A percentile compares a stretch with the other conserved stretches of the same genome.
phyloP scores from a whole-genome alignment of 2,113 vertebrate species.

The Lasiurus borealis region DNA sequence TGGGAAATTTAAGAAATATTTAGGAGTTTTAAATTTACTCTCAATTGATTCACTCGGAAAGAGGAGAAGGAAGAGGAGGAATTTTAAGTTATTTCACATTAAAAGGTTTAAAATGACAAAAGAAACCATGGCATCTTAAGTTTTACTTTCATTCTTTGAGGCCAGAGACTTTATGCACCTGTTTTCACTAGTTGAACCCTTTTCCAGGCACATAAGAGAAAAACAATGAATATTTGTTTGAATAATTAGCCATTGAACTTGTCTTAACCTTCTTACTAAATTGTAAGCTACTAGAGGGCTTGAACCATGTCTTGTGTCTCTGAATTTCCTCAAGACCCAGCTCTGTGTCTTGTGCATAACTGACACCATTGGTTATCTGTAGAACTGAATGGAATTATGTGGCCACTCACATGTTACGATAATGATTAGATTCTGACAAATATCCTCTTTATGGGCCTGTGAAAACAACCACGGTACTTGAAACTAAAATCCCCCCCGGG shows the following conservation, averaged over 20 bases:
- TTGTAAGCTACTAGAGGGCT: conserved; percentile 69
- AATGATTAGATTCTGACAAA: conserved; percentile 58
- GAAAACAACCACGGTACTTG: conserved; percentile 61
- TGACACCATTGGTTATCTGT: conserved; percentile 53
- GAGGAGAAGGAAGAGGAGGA: background rate
- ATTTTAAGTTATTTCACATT: conserved; percentile 50
- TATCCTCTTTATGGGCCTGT: conserved; percentile 48
- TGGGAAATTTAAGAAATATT: conserved; percentile 5
- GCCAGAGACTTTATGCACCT: background rate
- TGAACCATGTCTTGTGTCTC: background rate
- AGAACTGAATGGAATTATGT: background rate
- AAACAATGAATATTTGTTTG: background rate
- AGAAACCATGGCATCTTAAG: background rate
- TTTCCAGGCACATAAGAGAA: background rate
- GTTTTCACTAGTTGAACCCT: background rate
- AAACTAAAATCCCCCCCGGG: conserved; percentile 46
- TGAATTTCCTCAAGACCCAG: conserved; percentile 30
- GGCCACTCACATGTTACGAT: conserved; percentile 33
- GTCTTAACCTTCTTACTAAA: conserved; percentile 59
- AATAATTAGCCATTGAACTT: conserved; percentile 8
- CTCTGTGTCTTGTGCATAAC: conserved; percentile 8
- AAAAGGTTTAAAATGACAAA: background rate
- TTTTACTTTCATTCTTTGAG: conserved; percentile 2
- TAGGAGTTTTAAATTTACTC: conserved; percentile 41
- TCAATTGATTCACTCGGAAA: conserved; percentile 11